Conservation (phyloP, 2,797 vertebrate genomes). For the Paratrypauchen microcephalus region DNA sequence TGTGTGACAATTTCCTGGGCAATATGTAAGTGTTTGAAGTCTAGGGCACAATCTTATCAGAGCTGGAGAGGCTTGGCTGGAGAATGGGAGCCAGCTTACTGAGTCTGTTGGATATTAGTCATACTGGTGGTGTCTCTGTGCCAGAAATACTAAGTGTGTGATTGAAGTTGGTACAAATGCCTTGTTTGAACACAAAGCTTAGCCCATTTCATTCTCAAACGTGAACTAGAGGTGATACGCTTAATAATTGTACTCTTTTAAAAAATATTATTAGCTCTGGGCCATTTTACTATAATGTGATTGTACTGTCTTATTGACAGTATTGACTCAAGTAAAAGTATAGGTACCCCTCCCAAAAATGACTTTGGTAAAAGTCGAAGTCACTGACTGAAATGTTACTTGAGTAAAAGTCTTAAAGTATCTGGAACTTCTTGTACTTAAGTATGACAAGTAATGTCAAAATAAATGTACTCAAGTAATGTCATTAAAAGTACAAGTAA, state of each 20-base stretch:
- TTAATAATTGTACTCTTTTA: too few relatives aligned
- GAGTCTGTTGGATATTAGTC: constrained; percentile 65
- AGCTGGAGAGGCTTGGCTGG: constrained; percentile 61
- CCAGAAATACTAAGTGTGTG: constrained; percentile 63
- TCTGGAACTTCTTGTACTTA: too few relatives aligned
- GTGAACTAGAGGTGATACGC: not conserved
- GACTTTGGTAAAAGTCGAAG: too few relatives aligned
- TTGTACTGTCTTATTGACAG: too few relatives aligned
- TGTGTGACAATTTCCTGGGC: constrained; percentile 63
- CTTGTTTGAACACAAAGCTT: constrained; percentile 25
- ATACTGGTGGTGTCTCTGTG: constrained; percentile 61
- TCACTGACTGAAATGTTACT: too few relatives aligned
- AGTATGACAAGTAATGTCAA: too few relatives aligned
- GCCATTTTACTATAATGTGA: not conserved
- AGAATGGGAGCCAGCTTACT: constrained; percentile 56
- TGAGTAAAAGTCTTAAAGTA: too few relatives aligned
- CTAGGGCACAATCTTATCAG: constrained; percentile 70
- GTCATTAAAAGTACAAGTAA: too few relatives aligned
- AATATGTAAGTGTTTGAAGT: constrained; percentile 75
- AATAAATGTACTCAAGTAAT: too few relatives aligned
- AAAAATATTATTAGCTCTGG: not conserved
- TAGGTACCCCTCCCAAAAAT: too few relatives aligned
- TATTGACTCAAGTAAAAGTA: too few relatives aligned
- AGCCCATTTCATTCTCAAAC: not conserved
- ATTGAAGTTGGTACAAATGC: constrained; percentile 51